Conservation (phyloP, 2,797 vertebrate genomes). For the Diplodus sargus region DNA sequence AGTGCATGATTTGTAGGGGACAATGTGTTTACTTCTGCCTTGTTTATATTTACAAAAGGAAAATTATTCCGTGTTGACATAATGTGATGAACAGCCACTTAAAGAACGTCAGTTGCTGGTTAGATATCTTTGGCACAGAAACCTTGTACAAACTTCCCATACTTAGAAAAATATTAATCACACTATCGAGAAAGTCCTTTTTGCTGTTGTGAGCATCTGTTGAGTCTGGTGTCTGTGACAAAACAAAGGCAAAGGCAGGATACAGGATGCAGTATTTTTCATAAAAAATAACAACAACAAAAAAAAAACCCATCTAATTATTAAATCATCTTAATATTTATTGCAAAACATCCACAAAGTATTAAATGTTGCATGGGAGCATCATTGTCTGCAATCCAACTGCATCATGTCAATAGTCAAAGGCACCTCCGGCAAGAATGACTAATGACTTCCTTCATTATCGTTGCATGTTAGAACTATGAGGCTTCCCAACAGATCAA, state of each 20-base stretch:
- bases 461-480: constrained; percentile 26
- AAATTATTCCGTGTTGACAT: constrained; percentile 42
- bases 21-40: constrained; percentile 55
- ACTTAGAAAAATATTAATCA: background rate
- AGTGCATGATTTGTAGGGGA: constrained; percentile 59
- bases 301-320: too few relatives aligned
- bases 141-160: constrained; percentile 27
- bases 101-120: constrained; percentile 34
- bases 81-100: constrained; percentile 72
- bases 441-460: constrained; percentile 49
- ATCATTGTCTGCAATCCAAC: constrained; percentile 9
- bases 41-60: constrained; percentile 61
- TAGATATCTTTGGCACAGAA: constrained; percentile 56
- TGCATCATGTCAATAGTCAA: constrained; percentile 18
- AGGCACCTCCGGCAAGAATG: constrained; percentile 12
- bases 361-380: constrained; percentile 2
- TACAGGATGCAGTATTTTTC: background rate
- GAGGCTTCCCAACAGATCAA: constrained; percentile 36
- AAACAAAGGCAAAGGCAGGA: background rate
- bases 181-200: too few relatives aligned
- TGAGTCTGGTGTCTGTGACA: constrained; percentile 16
- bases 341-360: constrained; percentile 14
- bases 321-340: constrained; percentile 19
- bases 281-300: too few relatives aligned
- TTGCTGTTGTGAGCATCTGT: background rate